These are phyloP conservation scores for Caprella mutica DNA, from an alignment of 2,888 invertebrate genomes.

Conservation along the genomic window DNA sequence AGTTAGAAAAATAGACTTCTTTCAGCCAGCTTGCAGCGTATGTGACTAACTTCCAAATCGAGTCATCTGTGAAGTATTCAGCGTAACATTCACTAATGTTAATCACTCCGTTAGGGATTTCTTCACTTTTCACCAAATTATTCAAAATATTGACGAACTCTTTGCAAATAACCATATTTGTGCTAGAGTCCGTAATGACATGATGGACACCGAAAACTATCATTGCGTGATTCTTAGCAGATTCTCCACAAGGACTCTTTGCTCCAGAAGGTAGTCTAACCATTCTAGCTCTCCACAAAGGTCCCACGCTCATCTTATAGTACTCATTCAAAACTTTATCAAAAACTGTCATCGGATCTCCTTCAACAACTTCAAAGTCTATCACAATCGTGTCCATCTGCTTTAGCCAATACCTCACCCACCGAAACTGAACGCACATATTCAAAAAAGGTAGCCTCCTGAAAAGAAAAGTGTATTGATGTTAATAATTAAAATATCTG, in stretches of 20 bases:
- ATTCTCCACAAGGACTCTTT: background rate
- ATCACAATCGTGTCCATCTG: slow-evolving; percentile 11
- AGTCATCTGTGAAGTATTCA: slow-evolving; percentile 1
- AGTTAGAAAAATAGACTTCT: slow-evolving; percentile 11
- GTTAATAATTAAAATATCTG: too few species aligned
- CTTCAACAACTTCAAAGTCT: slow-evolving; percentile 6
- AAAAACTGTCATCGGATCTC: slow-evolving; percentile 11
- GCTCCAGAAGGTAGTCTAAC: background rate
- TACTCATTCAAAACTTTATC: slow-evolving; percentile 3
- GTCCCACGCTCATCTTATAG: slow-evolving; percentile 18
- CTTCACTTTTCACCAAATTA: background rate
- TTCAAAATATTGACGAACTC: slow-evolving; percentile 21
- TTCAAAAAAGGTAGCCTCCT: slow-evolving; percentile 14
- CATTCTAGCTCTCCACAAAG: slow-evolving; percentile 21
- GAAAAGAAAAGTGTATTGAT: too few species aligned
- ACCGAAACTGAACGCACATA: slow-evolving; percentile 11
- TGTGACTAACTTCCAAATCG: background rate
- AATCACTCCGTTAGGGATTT: background rate
- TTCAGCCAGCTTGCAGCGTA: slow-evolving; percentile 12
- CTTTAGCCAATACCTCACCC: slow-evolving; percentile 15
- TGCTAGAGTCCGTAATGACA: slow-evolving; percentile 20
- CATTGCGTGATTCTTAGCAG: slow-evolving; percentile 6
- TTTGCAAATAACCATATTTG: slow-evolving; percentile 19
- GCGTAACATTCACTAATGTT: background rate
- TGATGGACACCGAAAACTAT: slow-evolving; percentile 21